Evolutionary conservation across 2,113 vertebrate species (phyloP).

Genomic region (Gorsachius goisagi): DNA sequence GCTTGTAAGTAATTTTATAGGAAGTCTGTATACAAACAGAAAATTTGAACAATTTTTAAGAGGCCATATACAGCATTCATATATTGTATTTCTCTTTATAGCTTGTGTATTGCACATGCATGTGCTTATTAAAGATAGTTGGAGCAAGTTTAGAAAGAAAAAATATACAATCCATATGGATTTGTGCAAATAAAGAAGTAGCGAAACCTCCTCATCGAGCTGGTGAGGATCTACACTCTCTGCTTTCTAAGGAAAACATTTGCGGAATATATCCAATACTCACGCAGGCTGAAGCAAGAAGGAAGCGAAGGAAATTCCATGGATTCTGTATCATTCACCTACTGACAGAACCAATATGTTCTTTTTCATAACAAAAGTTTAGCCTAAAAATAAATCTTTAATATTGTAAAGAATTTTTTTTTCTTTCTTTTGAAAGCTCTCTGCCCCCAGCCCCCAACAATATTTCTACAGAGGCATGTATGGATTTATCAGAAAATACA

Average conservation of each 20-base stretch:
- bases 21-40: neutral
- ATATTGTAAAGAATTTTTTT: neutral
- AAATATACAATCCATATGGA: neutral
- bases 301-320: neutral
- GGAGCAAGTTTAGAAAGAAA: neutral
- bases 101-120: neutral
- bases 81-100: neutral
- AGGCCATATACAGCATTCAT: neutral
- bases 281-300: neutral
- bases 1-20: neutral
- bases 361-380: neutral
- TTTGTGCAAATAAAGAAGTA: neutral
- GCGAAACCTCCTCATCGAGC: neutral
- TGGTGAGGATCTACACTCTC: neutral
- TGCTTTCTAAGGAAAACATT: neutral
- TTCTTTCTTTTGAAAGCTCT: neutral
- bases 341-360: neutral
- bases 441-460: neutral
- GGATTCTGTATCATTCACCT: neutral
- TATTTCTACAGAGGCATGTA: conserved; percentile 43
- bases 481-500: conserved; percentile 60
- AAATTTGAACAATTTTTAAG: neutral
- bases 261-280: neutral
- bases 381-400: neutral
- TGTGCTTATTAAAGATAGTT: neutral